These are phyloP conservation scores for Rallus crepitans DNA, from an alignment of 2,797 vertebrate genomes.

Conservation along the genomic window DNA sequence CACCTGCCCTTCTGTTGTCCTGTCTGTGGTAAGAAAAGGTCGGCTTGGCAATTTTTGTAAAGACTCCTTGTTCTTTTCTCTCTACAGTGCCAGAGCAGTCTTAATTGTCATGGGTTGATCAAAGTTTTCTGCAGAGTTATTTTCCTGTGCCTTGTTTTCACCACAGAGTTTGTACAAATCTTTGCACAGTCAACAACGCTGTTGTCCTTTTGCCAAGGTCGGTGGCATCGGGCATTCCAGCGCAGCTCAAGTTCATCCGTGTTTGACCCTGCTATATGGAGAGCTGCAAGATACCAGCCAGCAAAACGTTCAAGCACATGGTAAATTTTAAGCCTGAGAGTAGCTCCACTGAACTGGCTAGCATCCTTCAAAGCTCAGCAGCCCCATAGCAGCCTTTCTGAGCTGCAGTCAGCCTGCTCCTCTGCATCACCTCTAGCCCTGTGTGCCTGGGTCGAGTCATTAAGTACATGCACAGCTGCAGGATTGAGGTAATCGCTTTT, in stretches of 20 bases:
- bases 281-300: accelerated
- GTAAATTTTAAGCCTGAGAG: background rate
- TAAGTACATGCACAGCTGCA: background rate
- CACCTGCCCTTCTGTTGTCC: background rate
- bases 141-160: background rate
- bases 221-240: background rate
- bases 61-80: background rate
- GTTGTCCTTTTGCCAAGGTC: background rate
- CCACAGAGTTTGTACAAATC: background rate
- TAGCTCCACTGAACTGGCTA: background rate
- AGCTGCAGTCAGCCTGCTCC: background rate
- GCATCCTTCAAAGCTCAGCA: background rate
- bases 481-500: background rate
- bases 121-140: background rate
- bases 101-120: background rate
- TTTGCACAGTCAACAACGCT: background rate
- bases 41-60: background rate
- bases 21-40: background rate
- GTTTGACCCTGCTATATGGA: background rate
- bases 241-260: background rate
- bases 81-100: background rate
- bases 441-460: background rate
- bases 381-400: background rate
- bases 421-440: background rate
- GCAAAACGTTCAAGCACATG: background rate